Evolutionary conservation across 2,888 invertebrate species (phyloP).

Genomic region (Meliscaeva auricollis): DNA sequence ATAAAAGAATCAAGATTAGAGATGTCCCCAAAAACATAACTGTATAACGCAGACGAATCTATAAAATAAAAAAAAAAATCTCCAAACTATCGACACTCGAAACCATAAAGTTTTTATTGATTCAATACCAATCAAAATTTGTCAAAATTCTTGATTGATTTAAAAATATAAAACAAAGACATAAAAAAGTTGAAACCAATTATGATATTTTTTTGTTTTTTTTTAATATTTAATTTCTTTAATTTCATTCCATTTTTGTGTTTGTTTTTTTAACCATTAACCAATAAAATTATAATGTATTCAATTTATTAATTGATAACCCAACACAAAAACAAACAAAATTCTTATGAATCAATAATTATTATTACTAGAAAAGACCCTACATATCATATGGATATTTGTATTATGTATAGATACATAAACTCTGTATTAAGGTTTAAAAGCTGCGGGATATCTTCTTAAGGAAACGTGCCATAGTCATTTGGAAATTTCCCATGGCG

Average conservation of each 20-base stretch:
- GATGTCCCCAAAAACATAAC: background rate
- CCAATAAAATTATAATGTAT: constrained; percentile 11
- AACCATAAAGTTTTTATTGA: constrained; percentile 19
- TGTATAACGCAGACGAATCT: background rate
- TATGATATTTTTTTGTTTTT: background rate
- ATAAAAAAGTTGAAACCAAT: background rate
- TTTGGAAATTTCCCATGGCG: constrained; percentile 7
- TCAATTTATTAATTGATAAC: constrained; percentile 18
- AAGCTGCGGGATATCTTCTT: constrained; percentile 14
- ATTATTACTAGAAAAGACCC: background rate
- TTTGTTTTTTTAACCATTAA: constrained; percentile 6
- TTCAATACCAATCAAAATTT: constrained; percentile 10
- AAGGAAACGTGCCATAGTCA: constrained; percentile 19
- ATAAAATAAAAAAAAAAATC: background rate
- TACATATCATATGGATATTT: background rate
- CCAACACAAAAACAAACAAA: constrained; percentile 1
- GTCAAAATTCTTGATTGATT: constrained; percentile 33
- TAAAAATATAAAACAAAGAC: background rate
- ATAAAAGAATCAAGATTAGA: background rate
- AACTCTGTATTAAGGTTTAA: background rate
- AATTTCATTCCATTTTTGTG: background rate
- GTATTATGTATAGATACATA: too few relatives aligned
- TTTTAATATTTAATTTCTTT: constrained; percentile 7
- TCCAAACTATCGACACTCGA: background rate
- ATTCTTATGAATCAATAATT: constrained; percentile 17